Evolutionary conservation across 2,113 vertebrate species (phyloP).

Genomic region (Lamprotornis superbus): DNA sequence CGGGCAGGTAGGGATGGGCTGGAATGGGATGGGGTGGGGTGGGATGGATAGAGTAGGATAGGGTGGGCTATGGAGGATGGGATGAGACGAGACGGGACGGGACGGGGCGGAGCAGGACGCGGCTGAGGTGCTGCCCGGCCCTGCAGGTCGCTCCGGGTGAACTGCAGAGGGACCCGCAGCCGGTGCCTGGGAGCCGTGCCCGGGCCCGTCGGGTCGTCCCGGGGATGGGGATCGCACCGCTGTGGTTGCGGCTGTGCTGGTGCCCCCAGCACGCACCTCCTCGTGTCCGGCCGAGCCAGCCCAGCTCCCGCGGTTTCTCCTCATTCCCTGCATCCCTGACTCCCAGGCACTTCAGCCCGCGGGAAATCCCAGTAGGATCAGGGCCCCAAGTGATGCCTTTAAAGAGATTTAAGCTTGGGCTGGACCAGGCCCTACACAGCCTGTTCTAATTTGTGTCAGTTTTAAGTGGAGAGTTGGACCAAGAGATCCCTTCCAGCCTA

Average conservation of each 20-base stretch:
- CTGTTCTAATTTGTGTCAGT: not conserved
- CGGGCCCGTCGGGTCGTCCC: not conserved
- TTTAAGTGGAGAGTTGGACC: not conserved
- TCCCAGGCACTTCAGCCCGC: not conserved
- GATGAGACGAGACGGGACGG: no score
- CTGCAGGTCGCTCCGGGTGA: no score
- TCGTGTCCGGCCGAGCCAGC: not conserved
- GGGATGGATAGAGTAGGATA: no score
- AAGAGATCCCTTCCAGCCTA: not conserved
- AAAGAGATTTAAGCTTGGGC: not conserved
- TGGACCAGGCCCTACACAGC: not conserved
- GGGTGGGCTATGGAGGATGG: not conserved
- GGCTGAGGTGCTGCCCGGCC: not conserved
- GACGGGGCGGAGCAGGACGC: not conserved
- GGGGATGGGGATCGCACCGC: not conserved
- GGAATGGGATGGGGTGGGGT: not conserved
- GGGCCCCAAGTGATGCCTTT: accelerated
- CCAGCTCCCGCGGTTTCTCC: not conserved
- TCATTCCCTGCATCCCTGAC: accelerated
- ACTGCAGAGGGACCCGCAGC: no score
- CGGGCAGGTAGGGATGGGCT: not conserved
- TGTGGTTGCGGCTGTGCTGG: not conserved
- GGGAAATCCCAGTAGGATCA: not conserved
- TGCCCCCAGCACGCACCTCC: not conserved
- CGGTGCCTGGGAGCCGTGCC: no score